Evolutionary conservation across 2,797 vertebrate species (phyloP).

Genomic region (Esox masquinongy): DNA sequence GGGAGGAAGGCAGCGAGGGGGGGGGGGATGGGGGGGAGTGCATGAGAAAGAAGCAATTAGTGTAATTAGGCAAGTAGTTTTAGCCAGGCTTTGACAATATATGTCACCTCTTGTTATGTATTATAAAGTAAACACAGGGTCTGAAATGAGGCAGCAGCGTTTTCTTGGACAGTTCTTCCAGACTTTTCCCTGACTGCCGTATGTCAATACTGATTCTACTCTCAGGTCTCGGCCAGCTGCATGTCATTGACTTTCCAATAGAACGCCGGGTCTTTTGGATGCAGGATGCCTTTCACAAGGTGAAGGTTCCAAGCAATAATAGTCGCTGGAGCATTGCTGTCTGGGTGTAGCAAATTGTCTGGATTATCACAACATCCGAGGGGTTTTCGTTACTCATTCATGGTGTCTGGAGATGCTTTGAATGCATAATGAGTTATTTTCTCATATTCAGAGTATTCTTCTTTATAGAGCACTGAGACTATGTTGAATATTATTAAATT

Average conservation of each 20-base stretch:
- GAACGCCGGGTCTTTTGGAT: conserved; percentile 57
- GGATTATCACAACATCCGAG: conserved; percentile 31
- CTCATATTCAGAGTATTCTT: neutral
- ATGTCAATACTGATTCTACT: conserved; percentile 73
- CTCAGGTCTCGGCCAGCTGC: conserved; percentile 59
- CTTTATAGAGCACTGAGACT: neutral
- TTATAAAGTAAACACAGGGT: conserved; percentile 50
- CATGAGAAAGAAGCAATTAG: conserved; percentile 65
- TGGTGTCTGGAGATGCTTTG: conserved; percentile 36
- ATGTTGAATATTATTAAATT: neutral
- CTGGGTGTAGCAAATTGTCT: conserved; percentile 41
- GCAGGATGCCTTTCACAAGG: conserved; percentile 50
- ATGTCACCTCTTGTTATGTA: conserved; percentile 79
- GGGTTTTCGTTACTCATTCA: conserved; percentile 42
- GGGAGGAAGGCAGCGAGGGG: conserved; percentile 9
- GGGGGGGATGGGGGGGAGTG: conserved; percentile 20
- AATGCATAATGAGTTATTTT: conserved; percentile 21
- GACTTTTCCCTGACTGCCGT: conserved; percentile 35
- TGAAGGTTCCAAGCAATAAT: conserved; percentile 53
- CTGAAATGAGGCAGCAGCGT: conserved; percentile 34
- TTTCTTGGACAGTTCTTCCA: conserved; percentile 29
- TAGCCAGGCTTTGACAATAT: conserved; percentile 76
- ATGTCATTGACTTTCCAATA: conserved; percentile 71
- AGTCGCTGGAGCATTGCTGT: conserved; percentile 32
- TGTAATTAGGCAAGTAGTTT: conserved; percentile 77